Evolutionary conservation across 37 sponge, comb jelly and placozoan species (phyloP), one percentile per base, ranked within the genome.

Genomic region (Crambe crambe): DNA sequence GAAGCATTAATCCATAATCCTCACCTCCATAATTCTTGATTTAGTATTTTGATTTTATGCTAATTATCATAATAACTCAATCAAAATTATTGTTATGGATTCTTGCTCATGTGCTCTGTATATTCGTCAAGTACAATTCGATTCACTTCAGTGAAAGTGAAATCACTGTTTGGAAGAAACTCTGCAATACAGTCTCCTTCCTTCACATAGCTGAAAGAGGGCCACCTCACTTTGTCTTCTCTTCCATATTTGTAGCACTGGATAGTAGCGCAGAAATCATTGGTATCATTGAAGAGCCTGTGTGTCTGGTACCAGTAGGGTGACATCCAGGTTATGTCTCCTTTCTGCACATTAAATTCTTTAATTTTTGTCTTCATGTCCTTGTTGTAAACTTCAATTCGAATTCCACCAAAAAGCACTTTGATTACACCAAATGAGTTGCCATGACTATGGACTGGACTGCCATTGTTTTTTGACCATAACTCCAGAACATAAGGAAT

Each of bases 241-340:
- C 2, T 43, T 0, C 89, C 79, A 54, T 79, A 89, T 56, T 79
- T 67, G 38, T 89, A 89, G 85, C 89, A 89, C 75, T 89, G 89
- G 8, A 89, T 47, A 32, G 89, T 89, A 67, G 80, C 84, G 54
- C 89, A 89, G 69, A 70, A 88, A 78, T 88, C 83, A 22, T 61
- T 37, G 1, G 89, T 84, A 31, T 73, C 18, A 44, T 89, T 89
- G 60, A 41, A 58, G 27, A 90, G 86, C 57, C 84, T 60, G 81
- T 90, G 90, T 0, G 90, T 90, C 67, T 90, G 90, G 81, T 68
- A 90, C 90, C 90, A 90, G 42, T 90, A 84, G 3, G 90, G 90
- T 2, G 82, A 81, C 41, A 90, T 80, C 90, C 90, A 90, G 2
- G 90, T 90, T 0, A 80, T 70, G 44, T 90, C 90, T 15, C 82